phyloP scores from a whole-genome alignment of 1,140 invertebrate species.

The Bombus terrestris region DNA sequence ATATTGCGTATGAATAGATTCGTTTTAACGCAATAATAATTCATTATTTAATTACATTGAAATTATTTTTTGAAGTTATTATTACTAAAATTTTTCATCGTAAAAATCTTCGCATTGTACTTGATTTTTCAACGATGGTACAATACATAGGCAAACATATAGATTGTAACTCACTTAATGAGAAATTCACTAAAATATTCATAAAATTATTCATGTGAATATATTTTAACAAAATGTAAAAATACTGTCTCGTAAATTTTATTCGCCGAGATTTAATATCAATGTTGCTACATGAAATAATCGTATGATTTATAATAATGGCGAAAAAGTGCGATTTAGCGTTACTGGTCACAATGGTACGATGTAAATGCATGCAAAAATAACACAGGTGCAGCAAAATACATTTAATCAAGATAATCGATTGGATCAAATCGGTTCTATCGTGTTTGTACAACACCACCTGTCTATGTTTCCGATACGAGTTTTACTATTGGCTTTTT shows the following conservation, averaged over 20 bases:
- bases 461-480: background rate
- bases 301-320: background rate
- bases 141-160: too few species aligned
- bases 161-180: too few species aligned
- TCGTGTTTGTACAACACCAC: background rate
- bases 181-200: too few species aligned
- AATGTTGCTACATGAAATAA: background rate
- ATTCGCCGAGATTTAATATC: background rate
- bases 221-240: too few species aligned
- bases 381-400: background rate
- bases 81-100: too few species aligned
- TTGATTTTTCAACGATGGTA: too few species aligned
- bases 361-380: background rate
- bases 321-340: background rate
- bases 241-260: background rate
- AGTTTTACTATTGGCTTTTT: background rate
- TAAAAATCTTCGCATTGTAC: too few species aligned
- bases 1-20: background rate
- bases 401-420: slow-evolving; percentile 43
- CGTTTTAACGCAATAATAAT: too few species aligned
- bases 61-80: too few species aligned
- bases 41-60: too few species aligned
- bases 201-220: too few species aligned
- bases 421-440: slow-evolving; percentile 2
- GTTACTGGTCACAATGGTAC: background rate